These are phyloP conservation scores for Brachionus paranguensis DNA, from an alignment of 1,140 invertebrate genomes.

Conservation along the genomic window DNA sequence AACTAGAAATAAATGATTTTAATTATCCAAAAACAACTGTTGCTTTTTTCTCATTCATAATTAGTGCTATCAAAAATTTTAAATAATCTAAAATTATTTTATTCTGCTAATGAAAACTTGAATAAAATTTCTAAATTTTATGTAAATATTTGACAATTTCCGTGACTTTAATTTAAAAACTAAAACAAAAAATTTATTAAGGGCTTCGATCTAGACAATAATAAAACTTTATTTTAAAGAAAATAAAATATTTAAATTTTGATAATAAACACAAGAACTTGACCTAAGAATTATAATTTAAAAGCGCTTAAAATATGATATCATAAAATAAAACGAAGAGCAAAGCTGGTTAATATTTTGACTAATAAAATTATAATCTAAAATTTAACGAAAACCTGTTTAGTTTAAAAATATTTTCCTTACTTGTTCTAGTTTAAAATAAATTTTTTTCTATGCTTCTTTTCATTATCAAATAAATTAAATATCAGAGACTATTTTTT, in stretches of 20 bases:
- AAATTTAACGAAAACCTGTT: background rate
- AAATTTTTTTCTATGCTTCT: background rate
- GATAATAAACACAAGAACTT: background rate
- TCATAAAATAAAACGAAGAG: background rate
- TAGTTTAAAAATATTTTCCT: background rate
- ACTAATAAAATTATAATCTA: background rate
- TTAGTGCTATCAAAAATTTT: too few species aligned
- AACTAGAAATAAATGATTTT: too few species aligned
- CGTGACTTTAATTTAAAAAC: background rate
- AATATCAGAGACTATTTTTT: background rate
- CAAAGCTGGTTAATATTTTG: background rate
- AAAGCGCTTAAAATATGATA: background rate
- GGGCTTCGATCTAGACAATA: background rate
- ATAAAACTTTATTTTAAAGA: background rate
- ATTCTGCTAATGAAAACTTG: background rate
- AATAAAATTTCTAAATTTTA: background rate
- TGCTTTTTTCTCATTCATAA: too few species aligned
- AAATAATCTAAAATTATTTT: background rate
- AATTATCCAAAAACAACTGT: too few species aligned
- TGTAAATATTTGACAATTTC: background rate
- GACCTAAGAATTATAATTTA: background rate
- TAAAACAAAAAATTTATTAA: background rate
- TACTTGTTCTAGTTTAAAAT: background rate
- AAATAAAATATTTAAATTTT: constrained; percentile 5
- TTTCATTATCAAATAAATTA: background rate